A percentile compares a stretch with the other conserved stretches of the same genome.
Conservation (phyloP, 2,113 vertebrate species). For the Probosciger aterrimus region DNA sequence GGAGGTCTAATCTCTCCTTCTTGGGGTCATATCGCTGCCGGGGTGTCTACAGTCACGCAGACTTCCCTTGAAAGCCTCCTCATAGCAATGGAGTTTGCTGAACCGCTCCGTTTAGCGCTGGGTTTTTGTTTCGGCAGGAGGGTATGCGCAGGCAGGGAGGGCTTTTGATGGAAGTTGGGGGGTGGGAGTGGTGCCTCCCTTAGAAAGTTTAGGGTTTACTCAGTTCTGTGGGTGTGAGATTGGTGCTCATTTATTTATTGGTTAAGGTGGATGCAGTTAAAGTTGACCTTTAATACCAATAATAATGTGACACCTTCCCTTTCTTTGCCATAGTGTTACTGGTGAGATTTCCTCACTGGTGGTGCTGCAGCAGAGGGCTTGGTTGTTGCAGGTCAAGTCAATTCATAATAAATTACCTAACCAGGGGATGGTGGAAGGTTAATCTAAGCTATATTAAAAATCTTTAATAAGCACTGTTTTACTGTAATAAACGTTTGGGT, state of each 20-base stretch:
- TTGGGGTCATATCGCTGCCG: background rate
- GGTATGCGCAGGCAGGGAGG: background rate
- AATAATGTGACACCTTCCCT: slow-evolving; percentile 29
- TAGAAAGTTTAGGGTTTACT: slow-evolving; percentile 33
- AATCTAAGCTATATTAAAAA: slow-evolving; percentile 12
- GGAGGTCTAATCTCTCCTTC: background rate
- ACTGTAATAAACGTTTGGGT: background rate
- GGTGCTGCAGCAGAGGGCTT: slow-evolving; percentile 65
- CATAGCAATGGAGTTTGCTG: background rate
- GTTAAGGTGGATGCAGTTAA: slow-evolving; percentile 12
- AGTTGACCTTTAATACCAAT: slow-evolving; percentile 59
- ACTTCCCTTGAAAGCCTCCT: background rate
- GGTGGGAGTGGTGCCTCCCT: slow-evolving; percentile 42
- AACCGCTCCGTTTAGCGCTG: background rate
- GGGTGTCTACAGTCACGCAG: background rate
- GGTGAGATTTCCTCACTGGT: background rate
- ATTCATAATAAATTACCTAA: slow-evolving; percentile 60
- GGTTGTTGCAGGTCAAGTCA: slow-evolving; percentile 62
- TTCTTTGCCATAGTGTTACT: slow-evolving; percentile 35
- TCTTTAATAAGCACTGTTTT: background rate
- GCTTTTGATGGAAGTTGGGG: slow-evolving; percentile 28
- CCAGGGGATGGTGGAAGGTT: slow-evolving; percentile 6
- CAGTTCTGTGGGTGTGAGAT: background rate
- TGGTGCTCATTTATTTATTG: background rate
- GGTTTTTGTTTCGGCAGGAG: slow-evolving; percentile 13